Conservation (phyloP, 2,797 vertebrate species). For the Sebastes itinus region DNA sequence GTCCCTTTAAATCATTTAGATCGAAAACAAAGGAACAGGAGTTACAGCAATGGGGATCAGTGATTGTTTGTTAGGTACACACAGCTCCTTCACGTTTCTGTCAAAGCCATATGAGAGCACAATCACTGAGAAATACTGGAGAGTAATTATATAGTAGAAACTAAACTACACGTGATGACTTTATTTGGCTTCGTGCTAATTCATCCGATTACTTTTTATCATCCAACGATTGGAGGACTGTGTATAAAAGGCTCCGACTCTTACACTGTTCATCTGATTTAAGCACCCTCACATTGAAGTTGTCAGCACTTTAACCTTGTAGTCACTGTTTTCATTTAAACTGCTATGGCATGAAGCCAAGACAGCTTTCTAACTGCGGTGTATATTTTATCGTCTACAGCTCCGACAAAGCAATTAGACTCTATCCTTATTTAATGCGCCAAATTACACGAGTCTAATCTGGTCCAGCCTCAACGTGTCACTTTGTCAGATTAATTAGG, state of each 20-base stretch:
- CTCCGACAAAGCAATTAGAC: constrained; percentile 6
- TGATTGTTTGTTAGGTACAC: not conserved
- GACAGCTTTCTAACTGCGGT: not conserved
- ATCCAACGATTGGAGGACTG: not conserved
- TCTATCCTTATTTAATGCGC: not conserved
- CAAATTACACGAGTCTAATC: constrained; percentile 6
- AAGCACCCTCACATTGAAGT: not conserved
- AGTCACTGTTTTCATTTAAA: not conserved
- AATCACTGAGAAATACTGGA: not conserved
- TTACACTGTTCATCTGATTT: not conserved
- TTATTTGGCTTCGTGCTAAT: not conserved
- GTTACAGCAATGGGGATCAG: not conserved
- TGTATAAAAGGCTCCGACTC: not conserved
- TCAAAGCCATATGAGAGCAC: too few species aligned
- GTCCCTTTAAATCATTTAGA: not conserved
- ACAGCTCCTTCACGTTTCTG: not conserved
- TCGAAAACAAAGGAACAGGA: not conserved
- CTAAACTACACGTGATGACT: not conserved
- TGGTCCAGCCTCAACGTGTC: constrained; percentile 42
- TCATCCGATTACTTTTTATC: not conserved
- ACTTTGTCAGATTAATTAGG: constrained; percentile 43
- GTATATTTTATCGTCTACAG: not conserved
- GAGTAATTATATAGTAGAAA: not conserved
- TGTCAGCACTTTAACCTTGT: not conserved
- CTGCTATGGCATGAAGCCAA: not conserved